Percentiles rank a stretch among this genome's conserved stretches.
Conservation (phyloP, 2,113 vertebrate species). For the Urocitellus parryii region DNA sequence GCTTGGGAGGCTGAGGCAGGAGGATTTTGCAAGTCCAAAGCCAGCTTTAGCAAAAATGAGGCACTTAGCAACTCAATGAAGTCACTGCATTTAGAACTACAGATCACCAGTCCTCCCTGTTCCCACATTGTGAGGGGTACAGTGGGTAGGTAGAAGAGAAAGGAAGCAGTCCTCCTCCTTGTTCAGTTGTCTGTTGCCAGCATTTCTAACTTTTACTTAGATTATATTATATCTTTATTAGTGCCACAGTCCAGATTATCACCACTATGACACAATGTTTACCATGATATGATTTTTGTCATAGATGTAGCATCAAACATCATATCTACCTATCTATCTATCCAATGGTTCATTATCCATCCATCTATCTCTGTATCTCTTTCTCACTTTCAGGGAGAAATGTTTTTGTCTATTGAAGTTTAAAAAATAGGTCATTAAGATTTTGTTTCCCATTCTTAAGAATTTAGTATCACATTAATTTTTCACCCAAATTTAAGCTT, state of each 20-base stretch:
- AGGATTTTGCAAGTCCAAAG: no score
- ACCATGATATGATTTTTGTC: not conserved
- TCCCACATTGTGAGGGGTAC: accelerated
- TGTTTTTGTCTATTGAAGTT: not conserved
- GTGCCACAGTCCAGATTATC: not conserved
- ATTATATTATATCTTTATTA: not conserved
- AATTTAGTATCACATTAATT: not conserved
- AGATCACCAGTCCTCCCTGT: not conserved
- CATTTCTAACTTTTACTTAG: not conserved
- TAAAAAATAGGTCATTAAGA: not conserved
- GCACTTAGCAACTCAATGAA: no score
- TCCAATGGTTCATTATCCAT: not conserved
- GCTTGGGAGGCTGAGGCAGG: no score
- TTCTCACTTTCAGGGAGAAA: not conserved
- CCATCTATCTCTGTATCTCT: not conserved
- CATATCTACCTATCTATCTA: not conserved
- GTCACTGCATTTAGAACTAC: not conserved
- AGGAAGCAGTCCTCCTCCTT: not conserved
- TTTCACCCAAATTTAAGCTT: not conserved
- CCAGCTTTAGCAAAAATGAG: no score
- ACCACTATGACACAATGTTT: not conserved
- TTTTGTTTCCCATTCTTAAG: not conserved
- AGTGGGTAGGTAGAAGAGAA: not conserved
- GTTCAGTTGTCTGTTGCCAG: not conserved
- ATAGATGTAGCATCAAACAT: not conserved